phyloP scores from a whole-genome alignment of 1,140 invertebrate species.

The Drosophila santomea region DNA sequence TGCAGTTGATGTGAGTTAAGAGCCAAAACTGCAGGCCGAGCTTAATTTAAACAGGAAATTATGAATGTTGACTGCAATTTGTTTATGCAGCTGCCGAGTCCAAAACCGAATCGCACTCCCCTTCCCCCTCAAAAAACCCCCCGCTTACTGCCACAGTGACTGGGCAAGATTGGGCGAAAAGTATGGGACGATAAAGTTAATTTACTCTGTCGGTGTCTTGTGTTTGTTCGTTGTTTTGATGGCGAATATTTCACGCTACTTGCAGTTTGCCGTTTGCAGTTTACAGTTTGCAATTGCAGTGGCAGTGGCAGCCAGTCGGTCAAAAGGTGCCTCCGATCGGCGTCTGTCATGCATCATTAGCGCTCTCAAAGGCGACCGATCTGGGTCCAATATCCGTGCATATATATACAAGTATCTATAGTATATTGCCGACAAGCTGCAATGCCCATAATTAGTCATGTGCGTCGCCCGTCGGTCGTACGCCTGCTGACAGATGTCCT shows the following conservation, averaged over 20 bases:
- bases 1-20: conserved; percentile 76
- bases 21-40: conserved; percentile 60
- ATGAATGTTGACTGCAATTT: conserved; percentile 83
- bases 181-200: conserved; percentile 74
- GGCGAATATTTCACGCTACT: conserved; percentile 80
- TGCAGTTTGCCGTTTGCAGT: conserved; percentile 23
- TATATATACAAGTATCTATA: background rate
- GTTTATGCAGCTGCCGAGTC: conserved; percentile 75
- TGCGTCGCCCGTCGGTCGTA: conserved; percentile 51
- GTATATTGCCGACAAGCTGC: conserved; percentile 54
- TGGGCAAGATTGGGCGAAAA: conserved; percentile 60
- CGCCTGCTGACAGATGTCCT: conserved; percentile 73
- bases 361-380: conserved; percentile 47
- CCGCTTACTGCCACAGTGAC: conserved; percentile 16
- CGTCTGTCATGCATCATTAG: conserved; percentile 79
- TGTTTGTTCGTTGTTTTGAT: conserved; percentile 73
- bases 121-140: background rate
- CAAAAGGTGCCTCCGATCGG: conserved; percentile 51
- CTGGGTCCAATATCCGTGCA: conserved; percentile 5
- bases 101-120: no score
- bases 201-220: conserved; percentile 62
- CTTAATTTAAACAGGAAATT: conserved; percentile 84
- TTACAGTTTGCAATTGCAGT: background rate
- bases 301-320: conserved; percentile 3
- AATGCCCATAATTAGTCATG: conserved; percentile 76